These are phyloP conservation scores for Oncorhynchus nerka DNA, from an alignment of 2,113 vertebrate genomes.

Conservation along the genomic window DNA sequence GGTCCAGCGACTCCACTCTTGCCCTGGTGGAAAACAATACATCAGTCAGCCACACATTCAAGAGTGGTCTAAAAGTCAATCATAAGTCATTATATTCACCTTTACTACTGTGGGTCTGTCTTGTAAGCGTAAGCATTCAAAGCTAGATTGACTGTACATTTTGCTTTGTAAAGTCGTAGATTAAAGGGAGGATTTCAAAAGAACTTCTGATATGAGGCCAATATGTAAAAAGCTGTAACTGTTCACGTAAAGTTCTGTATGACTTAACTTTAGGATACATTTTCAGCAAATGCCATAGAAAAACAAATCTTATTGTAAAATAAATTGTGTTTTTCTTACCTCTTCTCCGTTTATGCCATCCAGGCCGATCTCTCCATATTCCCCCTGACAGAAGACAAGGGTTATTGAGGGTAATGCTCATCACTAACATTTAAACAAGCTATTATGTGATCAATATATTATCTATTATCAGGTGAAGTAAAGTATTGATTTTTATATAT, in stretches of 20 bases:
- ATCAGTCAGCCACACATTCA: background rate
- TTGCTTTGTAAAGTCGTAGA: background rate
- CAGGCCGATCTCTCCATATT: constrained; percentile 90
- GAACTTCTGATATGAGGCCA: background rate
- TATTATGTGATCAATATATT: background rate
- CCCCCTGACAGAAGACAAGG: constrained; percentile 76
- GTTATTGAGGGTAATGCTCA: constrained; percentile 12
- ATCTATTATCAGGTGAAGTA: background rate
- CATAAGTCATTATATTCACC: no score
- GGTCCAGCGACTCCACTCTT: constrained; percentile 83
- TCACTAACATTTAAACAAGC: background rate
- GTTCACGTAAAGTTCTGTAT: background rate
- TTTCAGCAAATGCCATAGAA: background rate
- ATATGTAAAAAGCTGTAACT: background rate
- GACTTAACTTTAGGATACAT: background rate
- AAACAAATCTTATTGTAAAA: background rate
- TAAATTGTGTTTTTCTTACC: constrained; percentile 57
- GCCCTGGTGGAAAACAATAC: constrained; percentile 73
- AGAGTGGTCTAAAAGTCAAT: no score
- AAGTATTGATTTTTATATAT: background rate
- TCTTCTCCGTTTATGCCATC: constrained; percentile 95
- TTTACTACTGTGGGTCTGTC: background rate
- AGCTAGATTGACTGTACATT: background rate
- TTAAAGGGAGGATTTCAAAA: background rate
- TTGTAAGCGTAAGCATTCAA: background rate